Evolutionary conservation across 1,140 invertebrate genomes (phyloP), one percentile per base, ranked within the genome.

Genomic region (Euglossa dilemma): DNA sequence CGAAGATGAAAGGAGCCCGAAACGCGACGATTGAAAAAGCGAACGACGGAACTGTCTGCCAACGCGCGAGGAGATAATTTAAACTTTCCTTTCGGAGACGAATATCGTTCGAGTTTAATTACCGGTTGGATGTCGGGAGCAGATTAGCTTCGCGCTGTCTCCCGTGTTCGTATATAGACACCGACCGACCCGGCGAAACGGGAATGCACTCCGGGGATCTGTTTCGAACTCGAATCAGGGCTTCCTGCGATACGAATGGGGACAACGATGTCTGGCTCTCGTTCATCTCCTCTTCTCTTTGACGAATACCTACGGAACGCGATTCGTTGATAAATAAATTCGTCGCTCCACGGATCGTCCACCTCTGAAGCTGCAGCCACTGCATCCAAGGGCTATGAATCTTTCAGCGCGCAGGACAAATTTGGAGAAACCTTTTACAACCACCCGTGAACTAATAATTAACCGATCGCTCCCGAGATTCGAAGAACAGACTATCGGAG

Each of bases 101-200:
- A 63, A n/a, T 76, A 71, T 76, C 54, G 43, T 77, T 85, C 66
- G 16, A 64, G 56, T 43, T 85, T 84, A 84, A 85, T 85, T 85
- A 73, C 75, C 23, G 14, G 28, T 54, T 43, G 69, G 11, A 57
- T 67, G 45, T 57, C 36, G 54, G 47, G 54, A 20, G 56, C 50
- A 5, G 45, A 75, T 59, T 50, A 47, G 20, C 45, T 43, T 25
- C 43, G 71, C 43, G 0, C 18, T 9, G 18, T 3, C 20, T 67
- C 28, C 7, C 16, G 6, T 9, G 3, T 9, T 3, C 36, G 23
- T 12, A 14, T 20, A n/a, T 8, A 20, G 11, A n/a, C 11, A 6
- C 6, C 28, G 64, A 63, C 3, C 12, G 16, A 28, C 14, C 20
- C 25, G 12, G 11, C 5, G 43, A n/a, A n/a, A n/a, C 20, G 20